Percentiles rank a stretch among this genome's conserved stretches.
Evolutionary conservation across 2,888 invertebrate genomes (phyloP).

Genomic region (Ariolimax columbianus): DNA sequence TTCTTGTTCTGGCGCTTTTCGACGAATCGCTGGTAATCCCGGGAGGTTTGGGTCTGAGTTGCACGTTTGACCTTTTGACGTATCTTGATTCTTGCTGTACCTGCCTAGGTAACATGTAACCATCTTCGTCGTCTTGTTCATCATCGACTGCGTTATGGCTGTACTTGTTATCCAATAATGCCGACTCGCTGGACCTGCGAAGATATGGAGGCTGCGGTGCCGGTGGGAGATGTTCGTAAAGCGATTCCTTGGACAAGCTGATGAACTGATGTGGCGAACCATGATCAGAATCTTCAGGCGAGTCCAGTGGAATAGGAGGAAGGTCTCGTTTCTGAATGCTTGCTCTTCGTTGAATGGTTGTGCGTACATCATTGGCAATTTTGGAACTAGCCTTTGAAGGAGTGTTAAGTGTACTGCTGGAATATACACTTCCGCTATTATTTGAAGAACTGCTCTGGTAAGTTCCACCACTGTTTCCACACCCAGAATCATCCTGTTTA

Average conservation of each 20-base stretch:
- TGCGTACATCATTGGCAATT: not conserved
- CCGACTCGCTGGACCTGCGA: conserved; percentile 19
- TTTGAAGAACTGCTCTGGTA: conserved; percentile 22
- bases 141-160: conserved; percentile 46
- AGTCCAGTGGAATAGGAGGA: conserved; percentile 67
- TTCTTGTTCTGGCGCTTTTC: conserved; percentile 56
- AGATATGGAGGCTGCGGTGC: conserved; percentile 62
- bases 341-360: conserved; percentile 16
- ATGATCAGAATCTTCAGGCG: conserved; percentile 1
- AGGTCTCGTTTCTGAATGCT: conserved; percentile 67
- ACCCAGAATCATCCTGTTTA: conserved; percentile 29
- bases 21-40: conserved; percentile 60
- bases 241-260: conserved; percentile 61
- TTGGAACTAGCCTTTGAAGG: not conserved
- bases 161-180: not conserved
- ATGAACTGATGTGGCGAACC: conserved; percentile 33
- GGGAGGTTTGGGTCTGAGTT: conserved; percentile 64
- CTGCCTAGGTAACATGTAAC: conserved; percentile 70
- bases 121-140: conserved; percentile 65
- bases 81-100: conserved; percentile 56
- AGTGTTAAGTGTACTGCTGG: not conserved
- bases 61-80: conserved; percentile 56
- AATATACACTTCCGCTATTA: not conserved
- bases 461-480: conserved; percentile 5
- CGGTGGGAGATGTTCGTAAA: conserved; percentile 71